Evolutionary conservation across 2,888 invertebrate genomes (phyloP).

Genomic region (Diabrotica balteata): DNA sequence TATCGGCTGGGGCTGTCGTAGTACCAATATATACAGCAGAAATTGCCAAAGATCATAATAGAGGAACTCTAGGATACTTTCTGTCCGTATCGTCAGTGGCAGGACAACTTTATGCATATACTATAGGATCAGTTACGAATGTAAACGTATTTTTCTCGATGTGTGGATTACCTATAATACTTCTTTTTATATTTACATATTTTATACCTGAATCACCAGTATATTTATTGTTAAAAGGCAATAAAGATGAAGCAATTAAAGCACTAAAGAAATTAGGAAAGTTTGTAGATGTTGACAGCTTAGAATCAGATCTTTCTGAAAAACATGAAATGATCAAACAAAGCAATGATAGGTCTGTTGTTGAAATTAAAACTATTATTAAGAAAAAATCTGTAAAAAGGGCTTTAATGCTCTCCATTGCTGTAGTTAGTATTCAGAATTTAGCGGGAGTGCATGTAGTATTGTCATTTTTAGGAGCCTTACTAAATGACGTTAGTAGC

Average conservation of each 20-base stretch:
- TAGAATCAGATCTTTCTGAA: constrained; percentile 17
- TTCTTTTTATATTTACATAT: constrained; percentile 22
- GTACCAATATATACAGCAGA: constrained; percentile 87
- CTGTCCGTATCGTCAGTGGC: constrained; percentile 24
- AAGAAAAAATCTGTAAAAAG: constrained; percentile 18
- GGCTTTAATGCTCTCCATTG: constrained; percentile 73
- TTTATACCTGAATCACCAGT: constrained; percentile 40
- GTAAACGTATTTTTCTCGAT: constrained; percentile 31
- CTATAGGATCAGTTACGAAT: constrained; percentile 34
- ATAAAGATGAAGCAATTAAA: constrained; percentile 6
- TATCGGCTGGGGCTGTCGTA: constrained; percentile 49
- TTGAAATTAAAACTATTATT: constrained; percentile 15
- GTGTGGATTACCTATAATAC: constrained; percentile 24
- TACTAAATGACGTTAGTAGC: not conserved
- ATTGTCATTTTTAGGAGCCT: too few species aligned
- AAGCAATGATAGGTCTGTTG: constrained; percentile 47
- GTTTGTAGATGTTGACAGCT: not conserved
- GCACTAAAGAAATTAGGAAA: constrained; percentile 16
- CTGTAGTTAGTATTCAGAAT: constrained; percentile 71
- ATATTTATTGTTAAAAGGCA: constrained; percentile 25
- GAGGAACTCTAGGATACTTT: constrained; percentile 72
- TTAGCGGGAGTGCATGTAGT: too few species aligned
- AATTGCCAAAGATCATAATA: constrained; percentile 77
- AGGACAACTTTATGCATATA: constrained; percentile 34
- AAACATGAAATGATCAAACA: constrained; percentile 68